These are phyloP conservation scores for Alouatta palliata DNA, from an alignment of 2,113 vertebrate species.

Conservation along the genomic window DNA sequence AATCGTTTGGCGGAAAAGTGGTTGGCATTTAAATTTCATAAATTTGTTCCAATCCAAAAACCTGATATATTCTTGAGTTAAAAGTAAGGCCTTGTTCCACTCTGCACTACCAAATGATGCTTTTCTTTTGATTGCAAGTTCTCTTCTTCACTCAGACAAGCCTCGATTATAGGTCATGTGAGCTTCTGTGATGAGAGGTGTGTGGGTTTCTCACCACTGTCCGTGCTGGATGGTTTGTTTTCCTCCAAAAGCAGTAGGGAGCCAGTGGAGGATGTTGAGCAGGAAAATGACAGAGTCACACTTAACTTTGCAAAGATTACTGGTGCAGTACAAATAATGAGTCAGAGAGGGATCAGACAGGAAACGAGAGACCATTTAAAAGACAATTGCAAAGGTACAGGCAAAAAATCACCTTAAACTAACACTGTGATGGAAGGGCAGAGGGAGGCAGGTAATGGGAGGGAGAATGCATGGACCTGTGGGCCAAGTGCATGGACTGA, in stretches of 20 bases:
- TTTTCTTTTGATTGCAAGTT: neutral
- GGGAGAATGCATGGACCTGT: neutral
- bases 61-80: neutral
- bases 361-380: neutral
- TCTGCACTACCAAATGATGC: neutral
- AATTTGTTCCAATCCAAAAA: neutral
- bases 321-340: neutral
- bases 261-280: neutral
- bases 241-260: neutral
- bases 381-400: neutral
- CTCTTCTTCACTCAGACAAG: no score
- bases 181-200: neutral
- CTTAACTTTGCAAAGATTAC: neutral
- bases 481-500: neutral
- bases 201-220: no score
- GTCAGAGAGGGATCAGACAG: neutral
- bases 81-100: neutral
- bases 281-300: neutral
- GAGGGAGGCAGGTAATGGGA: neutral
- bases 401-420: neutral
- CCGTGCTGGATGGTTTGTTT: fast-evolving
- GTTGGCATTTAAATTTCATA: neutral
- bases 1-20: neutral
- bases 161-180: fast-evolving
- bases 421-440: fast-evolving